Percentiles rank a stretch among this genome's conserved stretches.
phyloP scores from a whole-genome alignment of 2,113 vertebrate genomes.

The Thermophis baileyi region DNA sequence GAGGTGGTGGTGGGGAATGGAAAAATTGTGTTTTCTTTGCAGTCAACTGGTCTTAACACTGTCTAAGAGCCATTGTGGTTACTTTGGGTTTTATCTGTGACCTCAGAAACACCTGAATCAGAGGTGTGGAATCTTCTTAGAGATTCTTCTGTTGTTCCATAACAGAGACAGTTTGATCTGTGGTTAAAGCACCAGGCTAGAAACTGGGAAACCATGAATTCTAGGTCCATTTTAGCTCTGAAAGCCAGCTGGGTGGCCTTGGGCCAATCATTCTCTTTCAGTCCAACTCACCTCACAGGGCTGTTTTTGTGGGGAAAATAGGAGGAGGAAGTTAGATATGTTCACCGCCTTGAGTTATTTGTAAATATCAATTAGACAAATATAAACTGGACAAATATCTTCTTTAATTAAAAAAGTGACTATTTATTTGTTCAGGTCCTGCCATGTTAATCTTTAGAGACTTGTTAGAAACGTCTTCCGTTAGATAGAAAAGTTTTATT shows the following conservation, averaged over 20 bases:
- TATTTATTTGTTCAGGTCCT: not conserved
- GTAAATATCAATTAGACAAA: not conserved
- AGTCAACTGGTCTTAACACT: not conserved
- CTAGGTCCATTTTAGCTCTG: not conserved
- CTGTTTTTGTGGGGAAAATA: not conserved
- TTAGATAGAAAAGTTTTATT: not conserved
- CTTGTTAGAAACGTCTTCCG: not conserved
- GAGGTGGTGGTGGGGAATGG: not conserved
- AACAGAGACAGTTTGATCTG: not conserved
- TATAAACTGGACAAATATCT: not conserved
- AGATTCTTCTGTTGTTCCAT: not conserved
- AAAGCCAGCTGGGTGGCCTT: not conserved
- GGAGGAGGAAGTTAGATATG: not conserved
- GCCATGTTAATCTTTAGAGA: not conserved
- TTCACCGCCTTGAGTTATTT: not conserved
- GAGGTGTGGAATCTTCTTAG: not conserved
- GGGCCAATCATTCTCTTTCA: not conserved
- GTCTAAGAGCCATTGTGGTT: not conserved
- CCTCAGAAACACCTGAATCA: not conserved
- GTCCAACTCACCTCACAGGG: not conserved
- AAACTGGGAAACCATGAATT: not conserved
- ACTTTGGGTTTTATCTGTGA: not conserved
- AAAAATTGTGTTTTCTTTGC: not conserved
- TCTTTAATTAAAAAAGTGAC: not conserved
- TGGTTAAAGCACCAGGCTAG: not conserved